Evolutionary conservation across 2,113 vertebrate genomes (phyloP).

Genomic region (Cervus canadensis): DNA sequence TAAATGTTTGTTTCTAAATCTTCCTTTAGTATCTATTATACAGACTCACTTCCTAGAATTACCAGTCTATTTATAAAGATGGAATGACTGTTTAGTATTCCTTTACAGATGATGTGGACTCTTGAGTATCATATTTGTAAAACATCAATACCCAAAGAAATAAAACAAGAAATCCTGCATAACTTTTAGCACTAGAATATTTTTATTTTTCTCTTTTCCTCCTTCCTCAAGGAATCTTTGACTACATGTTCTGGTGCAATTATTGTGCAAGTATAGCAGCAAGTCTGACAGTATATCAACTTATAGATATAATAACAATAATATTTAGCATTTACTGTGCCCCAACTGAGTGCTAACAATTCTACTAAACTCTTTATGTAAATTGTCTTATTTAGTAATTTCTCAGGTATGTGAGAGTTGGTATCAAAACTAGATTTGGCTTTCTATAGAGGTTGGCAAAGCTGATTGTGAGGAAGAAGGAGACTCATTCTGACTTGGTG

Average conservation of each 20-base stretch:
- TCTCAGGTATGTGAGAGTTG: not conserved
- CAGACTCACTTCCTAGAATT: not conserved
- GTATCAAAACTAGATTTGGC: not conserved
- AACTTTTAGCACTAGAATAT: not conserved
- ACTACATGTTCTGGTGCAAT: not conserved
- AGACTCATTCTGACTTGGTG: not conserved
- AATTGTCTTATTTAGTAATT: not conserved
- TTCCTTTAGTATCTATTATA: not conserved
- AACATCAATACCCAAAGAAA: not conserved
- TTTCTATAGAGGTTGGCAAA: not conserved
- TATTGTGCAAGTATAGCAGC: not conserved
- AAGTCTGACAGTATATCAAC: not conserved
- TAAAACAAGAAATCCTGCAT: not conserved
- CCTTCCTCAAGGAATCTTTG: not conserved
- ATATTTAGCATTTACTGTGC: not conserved
- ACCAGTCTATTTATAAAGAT: not conserved
- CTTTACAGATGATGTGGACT: not conserved
- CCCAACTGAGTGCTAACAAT: not conserved
- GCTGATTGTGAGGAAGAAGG: not conserved
- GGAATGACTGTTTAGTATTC: not conserved
- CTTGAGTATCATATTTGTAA: not conserved
- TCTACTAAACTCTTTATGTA: not conserved
- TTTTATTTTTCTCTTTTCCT: not conserved
- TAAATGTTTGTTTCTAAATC: constrained; percentile 15
- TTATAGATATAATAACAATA: not conserved